These are phyloP conservation scores for Anableps anableps DNA, from an alignment of 2,797 vertebrate genomes.

Conservation along the genomic window DNA sequence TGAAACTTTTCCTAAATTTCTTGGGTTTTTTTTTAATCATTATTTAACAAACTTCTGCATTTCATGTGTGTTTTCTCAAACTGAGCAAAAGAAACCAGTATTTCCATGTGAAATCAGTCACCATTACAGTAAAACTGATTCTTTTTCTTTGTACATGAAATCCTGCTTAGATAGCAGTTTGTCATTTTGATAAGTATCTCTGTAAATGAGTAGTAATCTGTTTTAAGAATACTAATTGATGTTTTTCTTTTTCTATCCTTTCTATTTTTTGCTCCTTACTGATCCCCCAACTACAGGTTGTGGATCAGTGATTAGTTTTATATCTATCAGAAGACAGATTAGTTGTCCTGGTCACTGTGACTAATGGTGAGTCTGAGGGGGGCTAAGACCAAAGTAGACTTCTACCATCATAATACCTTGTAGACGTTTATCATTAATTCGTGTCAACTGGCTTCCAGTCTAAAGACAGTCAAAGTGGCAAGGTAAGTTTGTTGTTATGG, in stretches of 20 bases:
- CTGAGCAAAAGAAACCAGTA: background rate
- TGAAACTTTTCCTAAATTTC: background rate
- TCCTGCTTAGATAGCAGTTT: background rate
- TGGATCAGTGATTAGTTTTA: background rate
- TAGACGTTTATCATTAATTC: background rate
- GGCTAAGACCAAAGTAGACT: background rate
- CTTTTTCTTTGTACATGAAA: background rate
- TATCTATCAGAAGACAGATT: background rate
- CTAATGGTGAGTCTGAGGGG: background rate
- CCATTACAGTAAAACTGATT: background rate
- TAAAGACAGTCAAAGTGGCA: background rate
- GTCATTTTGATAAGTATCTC: background rate
- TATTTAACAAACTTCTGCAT: background rate
- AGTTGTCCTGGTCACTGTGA: background rate
- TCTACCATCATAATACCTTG: background rate
- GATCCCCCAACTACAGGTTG: background rate
- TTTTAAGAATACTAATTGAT: background rate
- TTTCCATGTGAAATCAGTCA: background rate
- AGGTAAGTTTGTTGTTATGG: background rate
- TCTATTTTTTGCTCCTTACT: background rate
- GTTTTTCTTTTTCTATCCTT: background rate
- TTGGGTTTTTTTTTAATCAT: background rate
- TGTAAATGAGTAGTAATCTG: too few relatives aligned
- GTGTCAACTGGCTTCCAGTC: background rate
- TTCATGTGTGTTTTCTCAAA: background rate